Evolutionary conservation across 2,797 vertebrate species (phyloP), one percentile per base, ranked within the genome.

Genomic region (Sebastes aleutianus): DNA sequence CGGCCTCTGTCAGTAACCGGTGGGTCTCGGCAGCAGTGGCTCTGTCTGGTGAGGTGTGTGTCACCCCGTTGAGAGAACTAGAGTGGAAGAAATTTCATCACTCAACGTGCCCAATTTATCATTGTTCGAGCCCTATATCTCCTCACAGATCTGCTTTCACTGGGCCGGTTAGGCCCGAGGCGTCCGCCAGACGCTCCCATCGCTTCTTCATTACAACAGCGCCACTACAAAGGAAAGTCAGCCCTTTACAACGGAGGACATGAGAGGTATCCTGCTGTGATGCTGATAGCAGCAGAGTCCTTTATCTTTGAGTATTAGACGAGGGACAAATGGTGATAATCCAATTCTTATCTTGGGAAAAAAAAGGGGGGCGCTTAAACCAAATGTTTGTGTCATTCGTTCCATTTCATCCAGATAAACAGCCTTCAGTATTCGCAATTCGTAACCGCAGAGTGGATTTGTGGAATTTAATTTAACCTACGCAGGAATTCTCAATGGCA

Each of bases 71-170:
- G 88, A 89, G 82, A 81, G 82, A 87, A 78, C 32, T 69, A 76
- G 83, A 92, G 87, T 78, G 86, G 87, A 90, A 90, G 87, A 86
- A 73, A 87, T 88, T 70, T 75, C 76, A 71, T 78, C 86, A 90
- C 84, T 90, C 90, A 87, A 80, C 71, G 14, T 57, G 54, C 73
- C 68, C 86, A 77, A 81, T 91, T 92, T 88, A 72, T 84, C 72
- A 76, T 78, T 79, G 83, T 80, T 70, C 63, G 61, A 76, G 76
- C 31, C 16, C 75, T 36, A 65, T 90, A 65, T 90, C 91, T 90
- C 76, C 43, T 76, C 83, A 80, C 78, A 85, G 88, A 94, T 92
- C 85, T 74, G 81, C 91, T 94, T 94, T 94, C 92, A 88, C 66
- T 68, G 83, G 83, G 76, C 74, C 16, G 50, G 70, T 79, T 70